Evolutionary conservation across 2,797 vertebrate species (phyloP).

Genomic region (Coracias cyanogaster): DNA sequence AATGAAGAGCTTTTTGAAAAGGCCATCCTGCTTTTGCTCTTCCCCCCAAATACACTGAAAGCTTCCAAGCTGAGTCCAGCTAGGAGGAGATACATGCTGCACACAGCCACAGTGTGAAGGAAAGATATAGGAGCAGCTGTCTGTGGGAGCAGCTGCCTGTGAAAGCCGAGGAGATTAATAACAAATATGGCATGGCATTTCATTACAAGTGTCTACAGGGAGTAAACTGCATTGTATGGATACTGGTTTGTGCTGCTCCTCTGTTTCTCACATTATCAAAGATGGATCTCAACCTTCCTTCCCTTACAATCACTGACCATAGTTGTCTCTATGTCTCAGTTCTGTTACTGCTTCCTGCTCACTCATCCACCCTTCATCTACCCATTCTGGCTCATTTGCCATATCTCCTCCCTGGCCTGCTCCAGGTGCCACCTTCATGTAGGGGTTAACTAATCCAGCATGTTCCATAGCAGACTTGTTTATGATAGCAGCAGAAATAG

Average conservation of each 20-base stretch:
- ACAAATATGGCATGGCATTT: neutral
- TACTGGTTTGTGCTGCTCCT: neutral
- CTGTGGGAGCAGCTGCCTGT: neutral
- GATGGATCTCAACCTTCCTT: neutral
- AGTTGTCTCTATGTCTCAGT: neutral
- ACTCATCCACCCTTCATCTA: neutral
- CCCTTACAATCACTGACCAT: neutral
- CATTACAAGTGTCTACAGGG: neutral
- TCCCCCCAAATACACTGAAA: neutral
- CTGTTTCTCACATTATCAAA: neutral
- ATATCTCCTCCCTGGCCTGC: neutral
- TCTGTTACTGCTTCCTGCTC: neutral
- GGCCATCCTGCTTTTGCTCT: neutral
- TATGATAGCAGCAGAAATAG: neutral
- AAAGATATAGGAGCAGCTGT: neutral
- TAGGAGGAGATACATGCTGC: neutral
- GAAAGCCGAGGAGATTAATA: neutral
- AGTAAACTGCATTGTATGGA: neutral
- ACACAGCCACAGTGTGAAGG: fast-evolving
- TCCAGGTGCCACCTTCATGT: neutral
- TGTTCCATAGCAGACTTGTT: neutral
- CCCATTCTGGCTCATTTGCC: neutral
- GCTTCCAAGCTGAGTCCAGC: neutral
- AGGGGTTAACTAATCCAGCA: neutral
- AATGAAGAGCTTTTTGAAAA: neutral